Evolutionary conservation across 2,888 invertebrate species (phyloP).

Genomic region (Malthinus seriepunctatus): DNA sequence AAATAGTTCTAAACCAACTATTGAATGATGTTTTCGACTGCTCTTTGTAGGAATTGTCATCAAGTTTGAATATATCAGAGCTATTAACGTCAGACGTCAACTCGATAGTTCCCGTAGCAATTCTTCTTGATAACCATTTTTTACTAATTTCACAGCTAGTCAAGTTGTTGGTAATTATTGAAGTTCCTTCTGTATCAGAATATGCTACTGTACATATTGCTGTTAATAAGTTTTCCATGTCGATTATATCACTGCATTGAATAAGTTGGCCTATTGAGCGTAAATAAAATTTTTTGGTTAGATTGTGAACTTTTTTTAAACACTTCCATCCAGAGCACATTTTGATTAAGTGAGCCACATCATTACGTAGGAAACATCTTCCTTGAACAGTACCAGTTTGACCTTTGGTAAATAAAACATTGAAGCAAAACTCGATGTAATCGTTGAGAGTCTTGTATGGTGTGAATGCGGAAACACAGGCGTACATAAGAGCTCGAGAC

Average conservation of each 20-base stretch:
- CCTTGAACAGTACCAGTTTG: too few relatives aligned
- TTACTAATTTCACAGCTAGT: too few relatives aligned
- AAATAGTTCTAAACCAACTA: too few relatives aligned
- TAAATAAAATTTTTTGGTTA: conserved; percentile 14
- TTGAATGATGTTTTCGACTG: too few relatives aligned
- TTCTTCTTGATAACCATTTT: too few relatives aligned
- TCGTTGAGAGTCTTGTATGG: conserved; percentile 7
- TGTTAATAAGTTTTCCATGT: conserved; percentile 9
- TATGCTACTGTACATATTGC: conserved; percentile 9
- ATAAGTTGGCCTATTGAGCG: conserved; percentile 11
- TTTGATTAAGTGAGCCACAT: neutral
- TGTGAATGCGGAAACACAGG: conserved; percentile 14
- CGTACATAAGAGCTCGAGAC: conserved; percentile 12
- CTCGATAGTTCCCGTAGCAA: too few relatives aligned
- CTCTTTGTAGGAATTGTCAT: too few relatives aligned
- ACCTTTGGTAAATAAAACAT: too few relatives aligned
- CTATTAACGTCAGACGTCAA: too few relatives aligned
- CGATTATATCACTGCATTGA: conserved; percentile 6
- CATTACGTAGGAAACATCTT: neutral
- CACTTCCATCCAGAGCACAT: neutral
- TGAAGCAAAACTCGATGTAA: neutral
- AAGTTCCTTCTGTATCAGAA: conserved; percentile 9
- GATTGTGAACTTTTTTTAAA: conserved; percentile 11
- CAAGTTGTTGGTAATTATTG: too few relatives aligned
- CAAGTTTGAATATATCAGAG: too few relatives aligned